Evolutionary conservation across 2,113 vertebrate species (phyloP), one percentile per base, ranked within the genome.

Genomic region (Amblyopsis rosae): DNA sequence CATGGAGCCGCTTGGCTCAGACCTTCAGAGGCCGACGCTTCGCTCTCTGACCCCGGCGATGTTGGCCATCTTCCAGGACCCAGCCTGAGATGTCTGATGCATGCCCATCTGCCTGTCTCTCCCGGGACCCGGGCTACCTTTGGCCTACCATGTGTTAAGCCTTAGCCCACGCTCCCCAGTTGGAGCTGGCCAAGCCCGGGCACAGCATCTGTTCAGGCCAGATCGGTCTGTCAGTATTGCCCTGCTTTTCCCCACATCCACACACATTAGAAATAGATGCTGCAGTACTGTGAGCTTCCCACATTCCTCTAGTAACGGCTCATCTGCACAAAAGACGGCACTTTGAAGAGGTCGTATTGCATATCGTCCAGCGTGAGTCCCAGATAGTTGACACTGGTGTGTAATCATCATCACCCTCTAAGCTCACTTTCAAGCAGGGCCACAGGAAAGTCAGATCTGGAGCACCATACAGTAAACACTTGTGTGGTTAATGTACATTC

Each of bases 131-230:
- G 48, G n/a, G 58, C 66, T 80, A 86, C 86, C 88, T 88, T 84
- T 88, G 58, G 62, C 77, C 35, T 19, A 8, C 80, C 82, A 80
- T 82, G 77, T 86, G 72, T 77, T 83, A 75, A 74, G 71, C 53
- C 8, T 19, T 88, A 88, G 83, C 88, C 87, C 79, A 84, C 86
- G 86, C 90, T 85, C 81, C 80, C 48, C 76, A 72, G 81, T 69
- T 49, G 12, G 71, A 72, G 69, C 76, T 76, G 77, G 56, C 60
- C 35, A 62, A 70, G 63, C 56, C 81, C 70, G 65, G 65, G 69
- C 72, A 55, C 74, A 73, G 74, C 79, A 75, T 73, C 80, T 84
- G 80, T 77, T 59, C 70, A 83, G 65, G 67, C 83, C 72, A 82
- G 77, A 89, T 77, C 82, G 48, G 58, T 84, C 75, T 67, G 75